These are phyloP conservation scores for Henricia sp. DNA, from an alignment of 53 echinoderm and acorn worm genomes.

Conservation along the genomic window DNA sequence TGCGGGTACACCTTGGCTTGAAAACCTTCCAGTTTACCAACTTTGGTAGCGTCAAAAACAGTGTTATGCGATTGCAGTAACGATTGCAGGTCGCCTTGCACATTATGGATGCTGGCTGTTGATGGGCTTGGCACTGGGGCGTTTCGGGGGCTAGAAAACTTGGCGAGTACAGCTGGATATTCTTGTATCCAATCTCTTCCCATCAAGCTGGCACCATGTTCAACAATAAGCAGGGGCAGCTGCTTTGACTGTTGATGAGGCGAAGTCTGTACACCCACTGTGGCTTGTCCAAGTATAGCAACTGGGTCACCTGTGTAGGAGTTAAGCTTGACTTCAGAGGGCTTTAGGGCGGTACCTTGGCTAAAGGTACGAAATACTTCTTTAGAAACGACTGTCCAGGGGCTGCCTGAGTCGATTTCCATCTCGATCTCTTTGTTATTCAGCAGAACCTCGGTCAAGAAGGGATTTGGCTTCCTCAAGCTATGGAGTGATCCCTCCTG, in stretches of 20 bases:
- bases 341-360: neutral
- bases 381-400: neutral
- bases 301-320: slow-evolving; percentile 50
- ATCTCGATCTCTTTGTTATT: neutral
- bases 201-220: slow-evolving; percentile 57
- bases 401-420: too few relatives aligned
- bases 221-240: slow-evolving; percentile 45
- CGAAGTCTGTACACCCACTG: slow-evolving; percentile 45
- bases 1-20: slow-evolving; percentile 65
- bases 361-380: neutral
- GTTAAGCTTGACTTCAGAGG: slow-evolving; percentile 5
- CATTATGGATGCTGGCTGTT: neutral
- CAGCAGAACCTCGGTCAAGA: neutral
- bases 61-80: slow-evolving; percentile 7
- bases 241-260: neutral
- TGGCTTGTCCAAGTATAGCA: slow-evolving; percentile 32
- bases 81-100: neutral
- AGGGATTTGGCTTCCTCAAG: neutral
- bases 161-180: neutral
- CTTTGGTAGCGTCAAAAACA: too few relatives aligned
- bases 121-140: neutral
- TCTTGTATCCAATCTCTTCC: slow-evolving; percentile 67
- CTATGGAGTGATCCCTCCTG: slow-evolving; percentile 23
- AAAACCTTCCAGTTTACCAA: too few relatives aligned
- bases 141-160: neutral